Conservation (phyloP, 2,797 vertebrate genomes). For the Poecilia wingei region DNA sequence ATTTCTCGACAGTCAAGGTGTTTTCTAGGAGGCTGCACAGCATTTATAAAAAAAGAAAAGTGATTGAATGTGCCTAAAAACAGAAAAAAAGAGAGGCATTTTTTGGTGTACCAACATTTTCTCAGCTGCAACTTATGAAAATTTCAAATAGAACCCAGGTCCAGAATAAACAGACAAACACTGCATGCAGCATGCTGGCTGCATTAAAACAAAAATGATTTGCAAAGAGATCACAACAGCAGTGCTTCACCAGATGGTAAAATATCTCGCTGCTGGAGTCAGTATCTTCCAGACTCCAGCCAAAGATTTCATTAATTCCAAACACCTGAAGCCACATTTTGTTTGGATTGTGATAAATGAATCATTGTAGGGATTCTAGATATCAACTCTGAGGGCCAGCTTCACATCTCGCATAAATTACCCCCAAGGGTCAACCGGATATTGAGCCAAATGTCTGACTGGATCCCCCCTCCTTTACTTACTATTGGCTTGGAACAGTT, state of each 20-base stretch:
- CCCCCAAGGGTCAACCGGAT: constrained; percentile 64
- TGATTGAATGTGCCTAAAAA: neutral
- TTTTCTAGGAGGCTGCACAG: neutral
- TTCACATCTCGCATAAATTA: constrained; percentile 71
- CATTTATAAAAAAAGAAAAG: neutral
- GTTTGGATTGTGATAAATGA: constrained; percentile 70
- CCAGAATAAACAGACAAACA: constrained; percentile 18
- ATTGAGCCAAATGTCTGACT: constrained; percentile 64
- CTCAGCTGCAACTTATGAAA: neutral
- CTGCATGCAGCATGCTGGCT: constrained; percentile 24
- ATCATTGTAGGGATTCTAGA: constrained; percentile 69
- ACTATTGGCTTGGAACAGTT: constrained; percentile 46
- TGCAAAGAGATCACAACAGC: constrained; percentile 34
- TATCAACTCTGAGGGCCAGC: constrained; percentile 63
- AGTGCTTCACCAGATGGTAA: constrained; percentile 63
- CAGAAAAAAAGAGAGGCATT: neutral
- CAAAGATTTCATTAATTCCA: constrained; percentile 64
- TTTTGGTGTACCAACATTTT: neutral
- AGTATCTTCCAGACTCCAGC: constrained; percentile 62
- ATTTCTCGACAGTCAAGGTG: neutral
- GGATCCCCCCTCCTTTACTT: constrained; percentile 46
- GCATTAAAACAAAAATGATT: constrained; percentile 31
- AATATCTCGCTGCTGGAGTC: constrained; percentile 59
- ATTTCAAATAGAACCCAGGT: constrained; percentile 1
- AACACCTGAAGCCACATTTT: constrained; percentile 69